Percentiles rank a stretch among this genome's conserved stretches.
Conservation (phyloP, 2,888 invertebrate species). For the Heliconius hortense region DNA sequence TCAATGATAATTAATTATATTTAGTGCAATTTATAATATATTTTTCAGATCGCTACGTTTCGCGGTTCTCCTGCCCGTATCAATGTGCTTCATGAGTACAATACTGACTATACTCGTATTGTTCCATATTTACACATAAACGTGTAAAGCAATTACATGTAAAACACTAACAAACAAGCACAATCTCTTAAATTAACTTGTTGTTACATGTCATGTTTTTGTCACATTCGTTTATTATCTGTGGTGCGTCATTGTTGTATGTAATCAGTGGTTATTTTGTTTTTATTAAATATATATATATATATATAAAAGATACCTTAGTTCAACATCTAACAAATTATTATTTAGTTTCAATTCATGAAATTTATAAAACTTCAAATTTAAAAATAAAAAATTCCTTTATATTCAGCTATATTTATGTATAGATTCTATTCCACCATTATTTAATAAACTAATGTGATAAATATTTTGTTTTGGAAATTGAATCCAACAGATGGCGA, state of each 20-base stretch:
- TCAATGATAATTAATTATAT: background rate
- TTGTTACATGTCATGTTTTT: background rate
- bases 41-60: constrained; percentile 84
- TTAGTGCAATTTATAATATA: background rate
- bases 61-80: constrained; percentile 86
- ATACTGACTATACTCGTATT: constrained; percentile 88
- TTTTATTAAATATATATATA: background rate
- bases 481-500: background rate
- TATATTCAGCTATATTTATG: background rate
- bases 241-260: background rate
- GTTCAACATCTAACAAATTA: background rate
- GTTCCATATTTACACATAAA: constrained; percentile 84
- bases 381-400: background rate
- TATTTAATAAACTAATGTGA: constrained; percentile 7
- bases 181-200: constrained; percentile 2
- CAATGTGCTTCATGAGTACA: constrained; percentile 88
- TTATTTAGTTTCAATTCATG: too few species aligned
- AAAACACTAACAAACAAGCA: constrained; percentile 25
- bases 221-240: constrained; percentile 21
- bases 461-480: background rate
- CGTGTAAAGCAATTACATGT: background rate
- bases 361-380: background rate
- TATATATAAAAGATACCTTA: background rate
- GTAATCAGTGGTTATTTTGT: too few species aligned
- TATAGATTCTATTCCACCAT: background rate